Conservation (phyloP, 2,113 vertebrate genomes). For the Canis aureus region DNA sequence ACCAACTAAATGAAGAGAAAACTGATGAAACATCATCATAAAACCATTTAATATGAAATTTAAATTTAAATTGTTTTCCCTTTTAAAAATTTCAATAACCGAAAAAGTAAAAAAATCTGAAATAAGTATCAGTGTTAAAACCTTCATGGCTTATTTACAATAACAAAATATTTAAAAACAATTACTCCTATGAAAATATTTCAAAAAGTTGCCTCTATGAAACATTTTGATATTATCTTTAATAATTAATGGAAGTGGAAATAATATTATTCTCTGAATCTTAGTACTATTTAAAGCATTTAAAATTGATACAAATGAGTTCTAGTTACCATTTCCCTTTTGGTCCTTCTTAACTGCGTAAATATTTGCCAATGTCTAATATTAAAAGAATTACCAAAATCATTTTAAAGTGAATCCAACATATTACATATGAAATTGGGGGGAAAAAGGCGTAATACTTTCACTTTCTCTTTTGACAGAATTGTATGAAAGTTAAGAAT, state of each 20-base stretch:
- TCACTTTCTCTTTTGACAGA: conserved; percentile 27
- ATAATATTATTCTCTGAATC: conserved; percentile 77
- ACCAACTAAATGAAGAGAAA: conserved; percentile 67
- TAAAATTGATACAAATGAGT: conserved; percentile 73
- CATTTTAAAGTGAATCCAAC: conserved; percentile 56
- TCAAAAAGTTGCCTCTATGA: conserved; percentile 47
- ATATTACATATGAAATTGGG: conserved; percentile 19
- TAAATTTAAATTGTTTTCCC: not conserved
- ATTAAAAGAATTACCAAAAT: conserved; percentile 43
- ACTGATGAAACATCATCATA: conserved; percentile 47
- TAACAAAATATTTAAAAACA: conserved; percentile 66
- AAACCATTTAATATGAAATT: not conserved
- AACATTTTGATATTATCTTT: conserved; percentile 52
- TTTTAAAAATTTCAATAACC: conserved; percentile 56
- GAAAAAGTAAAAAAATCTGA: conserved; percentile 58
- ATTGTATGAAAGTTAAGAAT: conserved; percentile 26
- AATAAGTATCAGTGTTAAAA: conserved; percentile 28
- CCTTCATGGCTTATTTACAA: conserved; percentile 51
- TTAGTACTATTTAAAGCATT: conserved; percentile 69
- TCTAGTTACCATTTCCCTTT: conserved; percentile 52
- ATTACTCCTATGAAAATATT: conserved; percentile 33
- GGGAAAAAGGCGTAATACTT: conserved; percentile 7
- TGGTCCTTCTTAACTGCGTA: conserved; percentile 4
- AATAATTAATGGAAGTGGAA: conserved; percentile 63
- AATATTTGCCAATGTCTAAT: conserved; percentile 64